Evolutionary conservation across 2,888 invertebrate species (phyloP).

Genomic region (Seira ritae): DNA sequence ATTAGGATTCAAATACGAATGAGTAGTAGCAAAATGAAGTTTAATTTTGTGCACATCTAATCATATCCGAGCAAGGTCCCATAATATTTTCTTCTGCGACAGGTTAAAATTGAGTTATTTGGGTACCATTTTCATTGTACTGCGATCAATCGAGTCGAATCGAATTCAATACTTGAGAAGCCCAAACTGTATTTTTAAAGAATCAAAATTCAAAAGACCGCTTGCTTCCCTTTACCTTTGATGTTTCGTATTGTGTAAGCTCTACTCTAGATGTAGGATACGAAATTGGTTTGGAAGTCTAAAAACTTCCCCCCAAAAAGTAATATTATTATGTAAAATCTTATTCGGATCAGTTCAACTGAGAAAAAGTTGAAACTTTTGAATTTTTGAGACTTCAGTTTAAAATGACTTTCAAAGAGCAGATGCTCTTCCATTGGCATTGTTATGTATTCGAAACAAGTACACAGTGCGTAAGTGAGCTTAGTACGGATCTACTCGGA

Average conservation of each 20-base stretch:
- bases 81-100: too few relatives aligned
- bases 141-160: too few relatives aligned
- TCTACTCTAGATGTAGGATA: neutral
- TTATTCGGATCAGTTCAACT: conserved; percentile 10
- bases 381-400: conserved; percentile 23
- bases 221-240: too few relatives aligned
- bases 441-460: conserved; percentile 32
- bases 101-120: too few relatives aligned
- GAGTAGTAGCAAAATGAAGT: too few relatives aligned
- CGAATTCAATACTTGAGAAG: too few relatives aligned
- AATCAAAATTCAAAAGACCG: too few relatives aligned
- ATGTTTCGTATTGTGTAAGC: neutral
- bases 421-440: conserved; percentile 32
- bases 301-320: neutral
- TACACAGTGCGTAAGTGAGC: conserved; percentile 33
- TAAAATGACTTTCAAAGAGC: neutral
- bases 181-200: too few relatives aligned
- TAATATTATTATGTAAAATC: neutral
- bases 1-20: too few relatives aligned
- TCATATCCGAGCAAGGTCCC: too few relatives aligned
- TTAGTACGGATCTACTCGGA: conserved; percentile 9
- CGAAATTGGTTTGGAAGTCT: neutral
- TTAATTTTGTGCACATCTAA: too few relatives aligned
- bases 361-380: conserved; percentile 27
- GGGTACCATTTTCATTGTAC: too few relatives aligned